Evolutionary conservation across 2,113 vertebrate genomes (phyloP).

Genomic region (Centropristis striata): DNA sequence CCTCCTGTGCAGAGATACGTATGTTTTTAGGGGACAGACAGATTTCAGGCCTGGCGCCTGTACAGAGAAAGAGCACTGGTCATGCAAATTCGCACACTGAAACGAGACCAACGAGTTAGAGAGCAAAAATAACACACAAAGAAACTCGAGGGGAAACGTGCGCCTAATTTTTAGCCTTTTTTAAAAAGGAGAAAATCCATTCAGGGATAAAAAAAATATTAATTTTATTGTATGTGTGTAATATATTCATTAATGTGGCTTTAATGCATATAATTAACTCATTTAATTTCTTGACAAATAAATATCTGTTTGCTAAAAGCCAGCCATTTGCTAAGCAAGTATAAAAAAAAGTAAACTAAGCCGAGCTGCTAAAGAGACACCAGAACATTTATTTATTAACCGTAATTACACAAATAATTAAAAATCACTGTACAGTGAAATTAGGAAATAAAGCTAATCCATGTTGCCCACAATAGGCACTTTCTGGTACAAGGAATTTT

Average conservation of each 20-base stretch:
- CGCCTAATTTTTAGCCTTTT: neutral
- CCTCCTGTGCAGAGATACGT: slow-evolving; percentile 61
- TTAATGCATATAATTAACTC: slow-evolving; percentile 23
- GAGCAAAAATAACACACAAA: slow-evolving; percentile 38
- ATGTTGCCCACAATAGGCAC: slow-evolving; percentile 57
- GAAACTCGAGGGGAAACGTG: neutral
- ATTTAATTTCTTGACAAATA: slow-evolving; percentile 24
- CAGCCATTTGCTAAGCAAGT: neutral
- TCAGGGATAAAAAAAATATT: neutral
- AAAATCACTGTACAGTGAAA: slow-evolving; percentile 84
- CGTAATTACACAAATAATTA: slow-evolving; percentile 83
- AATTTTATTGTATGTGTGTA: slow-evolving; percentile 24
- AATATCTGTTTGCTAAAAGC: slow-evolving; percentile 33
- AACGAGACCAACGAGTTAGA: slow-evolving; percentile 32
- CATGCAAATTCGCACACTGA: slow-evolving; percentile 51
- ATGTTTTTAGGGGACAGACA: slow-evolving; percentile 73
- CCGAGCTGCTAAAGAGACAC: slow-evolving; percentile 56
- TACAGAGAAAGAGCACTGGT: slow-evolving; percentile 63
- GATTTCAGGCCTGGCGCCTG: slow-evolving; percentile 75
- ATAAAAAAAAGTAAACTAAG: slow-evolving; percentile 38
- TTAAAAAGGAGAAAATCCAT: slow-evolving; percentile 11
- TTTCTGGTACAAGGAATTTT: slow-evolving; percentile 74
- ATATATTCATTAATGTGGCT: slow-evolving; percentile 10
- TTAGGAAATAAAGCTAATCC: slow-evolving; percentile 80
- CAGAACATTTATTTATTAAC: slow-evolving; percentile 74